Evolutionary conservation across 2,113 vertebrate species (phyloP), one percentile per base, ranked within the genome.

Genomic region (Alethe diademata): DNA sequence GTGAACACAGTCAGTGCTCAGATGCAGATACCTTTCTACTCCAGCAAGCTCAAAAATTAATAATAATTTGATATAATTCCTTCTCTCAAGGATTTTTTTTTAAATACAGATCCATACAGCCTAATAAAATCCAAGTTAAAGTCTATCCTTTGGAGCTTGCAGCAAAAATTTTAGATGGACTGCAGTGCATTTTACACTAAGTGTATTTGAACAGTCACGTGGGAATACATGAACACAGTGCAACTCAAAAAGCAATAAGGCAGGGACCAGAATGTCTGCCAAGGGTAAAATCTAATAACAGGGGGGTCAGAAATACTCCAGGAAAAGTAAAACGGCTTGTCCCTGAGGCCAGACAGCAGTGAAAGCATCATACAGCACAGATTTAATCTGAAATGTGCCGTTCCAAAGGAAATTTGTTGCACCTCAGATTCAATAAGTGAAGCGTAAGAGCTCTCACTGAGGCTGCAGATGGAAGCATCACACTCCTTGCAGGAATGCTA

Each of bases 271-370:
- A 93, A 66, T 40, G 24, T 79, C 89, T 91, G 54, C 67, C 42
- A 66, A 62, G 64, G 60, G 53, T 80, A 93, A 95, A 95, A 95
- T 91, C 66, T 91, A 95, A 86, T 93, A 95, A 79, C 29, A 78
- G 9, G 6, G 28, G 36, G 47, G n/a, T 79, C 71, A 83, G 56
- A 64, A 86, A 88, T 70, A 85, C 71, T 76, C 47, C 20, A 14
- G 54, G 78, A 85, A 85, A 78, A 87, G 28, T 50, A 72, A 92
- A 95, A 79, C 1, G 13, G 13, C 35, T 95, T 88, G 11, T 90
- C 47, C 78, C 74, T 1, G 28, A 58, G 54, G 87, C 51, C 48
- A 86, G 72, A 58, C 1, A 5, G 71, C 74, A 85, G 33, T 25
- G 47, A 50, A 61, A 62, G 42, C 61, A 74, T 53, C 86, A 50